Conservation (phyloP, 2,113 vertebrate species). For the Sorex fumeus region DNA sequence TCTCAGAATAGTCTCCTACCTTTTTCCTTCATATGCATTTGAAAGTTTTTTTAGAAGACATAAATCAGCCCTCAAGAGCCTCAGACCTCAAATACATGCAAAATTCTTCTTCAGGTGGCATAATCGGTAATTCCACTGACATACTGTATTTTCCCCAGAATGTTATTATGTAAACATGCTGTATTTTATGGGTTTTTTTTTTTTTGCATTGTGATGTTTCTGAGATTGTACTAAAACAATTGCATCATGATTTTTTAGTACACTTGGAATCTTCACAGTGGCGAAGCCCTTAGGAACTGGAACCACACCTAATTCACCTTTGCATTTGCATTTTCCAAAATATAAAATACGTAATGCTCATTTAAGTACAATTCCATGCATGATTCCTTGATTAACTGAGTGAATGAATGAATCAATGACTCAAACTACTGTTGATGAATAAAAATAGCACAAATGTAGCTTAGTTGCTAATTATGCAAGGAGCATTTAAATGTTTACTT, state of each 20-base stretch:
- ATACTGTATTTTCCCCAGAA: background rate
- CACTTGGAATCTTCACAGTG: background rate
- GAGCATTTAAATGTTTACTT: slow-evolving; percentile 57
- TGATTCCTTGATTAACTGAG: slow-evolving; percentile 57
- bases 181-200: background rate
- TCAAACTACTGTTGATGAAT: background rate
- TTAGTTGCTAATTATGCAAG: slow-evolving; percentile 52
- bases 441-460: slow-evolving; percentile 10
- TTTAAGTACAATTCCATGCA: slow-evolving; percentile 67
- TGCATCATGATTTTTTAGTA: slow-evolving; percentile 38
- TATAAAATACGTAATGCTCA: slow-evolving; percentile 39
- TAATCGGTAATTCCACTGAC: background rate
- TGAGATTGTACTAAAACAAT: background rate
- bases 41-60: background rate
- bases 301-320: slow-evolving; percentile 62
- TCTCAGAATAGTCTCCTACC: background rate
- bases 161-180: no score
- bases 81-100: slow-evolving; percentile 24
- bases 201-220: slow-evolving; percentile 31
- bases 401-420: slow-evolving; percentile 62
- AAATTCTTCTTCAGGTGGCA: background rate
- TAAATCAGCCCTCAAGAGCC: background rate
- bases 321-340: slow-evolving; percentile 60
- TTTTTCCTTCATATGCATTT: background rate
- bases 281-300: slow-evolving; percentile 28